Conservation (phyloP, 2,113 vertebrate species). For the Psilopsiagon aurifrons region DNA sequence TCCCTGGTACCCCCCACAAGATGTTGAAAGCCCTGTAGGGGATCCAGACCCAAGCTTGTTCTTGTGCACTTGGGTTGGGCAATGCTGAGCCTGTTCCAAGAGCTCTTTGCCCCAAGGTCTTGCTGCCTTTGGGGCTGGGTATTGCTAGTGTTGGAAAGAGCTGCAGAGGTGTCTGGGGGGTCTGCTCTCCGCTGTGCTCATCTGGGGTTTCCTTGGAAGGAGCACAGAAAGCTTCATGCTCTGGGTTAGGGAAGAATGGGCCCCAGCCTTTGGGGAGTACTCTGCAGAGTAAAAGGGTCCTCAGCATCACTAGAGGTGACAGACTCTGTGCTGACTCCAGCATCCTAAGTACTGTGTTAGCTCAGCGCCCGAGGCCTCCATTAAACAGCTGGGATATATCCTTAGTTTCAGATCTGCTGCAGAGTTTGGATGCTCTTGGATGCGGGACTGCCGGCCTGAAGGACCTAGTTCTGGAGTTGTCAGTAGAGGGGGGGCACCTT, state of each 20-base stretch:
- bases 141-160: neutral
- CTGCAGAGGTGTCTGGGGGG: neutral
- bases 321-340: neutral
- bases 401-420: neutral
- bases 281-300: neutral
- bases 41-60: too few species aligned
- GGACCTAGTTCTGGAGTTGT: neutral
- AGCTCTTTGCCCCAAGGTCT: neutral
- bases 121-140: neutral
- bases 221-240: neutral
- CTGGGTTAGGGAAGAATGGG: neutral
- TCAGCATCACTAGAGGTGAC: neutral
- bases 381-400: neutral
- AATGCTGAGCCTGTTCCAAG: too few species aligned
- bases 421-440: neutral
- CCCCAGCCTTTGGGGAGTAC: neutral
- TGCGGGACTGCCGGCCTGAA: neutral
- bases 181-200: neutral
- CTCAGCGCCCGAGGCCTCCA: neutral
- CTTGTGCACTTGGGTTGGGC: too few species aligned
- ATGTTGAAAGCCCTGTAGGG: neutral
- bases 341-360: neutral
- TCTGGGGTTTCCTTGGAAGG: neutral
- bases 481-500: too few species aligned
- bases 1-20: neutral